Conservation (phyloP, 2,113 vertebrate genomes). For the Mastomys natalensis region DNA sequence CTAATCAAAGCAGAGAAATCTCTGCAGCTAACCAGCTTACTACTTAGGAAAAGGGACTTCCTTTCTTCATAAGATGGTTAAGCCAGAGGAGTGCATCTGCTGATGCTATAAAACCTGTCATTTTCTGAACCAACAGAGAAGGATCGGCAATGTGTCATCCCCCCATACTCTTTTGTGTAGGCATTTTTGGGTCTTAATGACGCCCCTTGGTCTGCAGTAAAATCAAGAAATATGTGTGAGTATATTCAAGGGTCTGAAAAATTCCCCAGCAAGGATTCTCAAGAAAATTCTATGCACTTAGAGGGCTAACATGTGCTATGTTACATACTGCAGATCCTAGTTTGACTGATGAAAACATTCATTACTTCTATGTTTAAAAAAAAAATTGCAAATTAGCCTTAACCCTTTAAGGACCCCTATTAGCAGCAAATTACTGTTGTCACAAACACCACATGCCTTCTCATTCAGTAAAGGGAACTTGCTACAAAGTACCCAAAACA, state of each 20-base stretch:
- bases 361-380: slow-evolving; percentile 87
- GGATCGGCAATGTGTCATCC: slow-evolving; percentile 52
- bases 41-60: background rate
- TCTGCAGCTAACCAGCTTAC: background rate
- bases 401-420: slow-evolving; percentile 89
- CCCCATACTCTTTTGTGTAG: slow-evolving; percentile 63
- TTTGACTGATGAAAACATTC: slow-evolving; percentile 89
- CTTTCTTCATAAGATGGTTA: background rate
- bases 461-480: slow-evolving; percentile 82
- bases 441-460: slow-evolving; percentile 80
- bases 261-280: slow-evolving; percentile 76
- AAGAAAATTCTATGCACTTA: slow-evolving; percentile 83
- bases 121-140: slow-evolving; percentile 57
- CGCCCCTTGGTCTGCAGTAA: slow-evolving; percentile 66
- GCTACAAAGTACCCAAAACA: slow-evolving; percentile 85
- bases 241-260: slow-evolving; percentile 82
- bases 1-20: background rate
- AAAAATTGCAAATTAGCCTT: slow-evolving; percentile 84
- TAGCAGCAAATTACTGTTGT: slow-evolving; percentile 87
- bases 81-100: slow-evolving; percentile 51
- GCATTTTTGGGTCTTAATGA: slow-evolving; percentile 60
- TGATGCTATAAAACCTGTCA: slow-evolving; percentile 58
- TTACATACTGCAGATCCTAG: slow-evolving; percentile 87
- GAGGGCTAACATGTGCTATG: slow-evolving; percentile 88
- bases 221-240: slow-evolving; percentile 74